A percentile compares a stretch with the other conserved stretches of the same genome.
These are phyloP conservation scores for Microdon myrmicae DNA, from an alignment of 2,888 invertebrate species.

Conservation along the genomic window DNA sequence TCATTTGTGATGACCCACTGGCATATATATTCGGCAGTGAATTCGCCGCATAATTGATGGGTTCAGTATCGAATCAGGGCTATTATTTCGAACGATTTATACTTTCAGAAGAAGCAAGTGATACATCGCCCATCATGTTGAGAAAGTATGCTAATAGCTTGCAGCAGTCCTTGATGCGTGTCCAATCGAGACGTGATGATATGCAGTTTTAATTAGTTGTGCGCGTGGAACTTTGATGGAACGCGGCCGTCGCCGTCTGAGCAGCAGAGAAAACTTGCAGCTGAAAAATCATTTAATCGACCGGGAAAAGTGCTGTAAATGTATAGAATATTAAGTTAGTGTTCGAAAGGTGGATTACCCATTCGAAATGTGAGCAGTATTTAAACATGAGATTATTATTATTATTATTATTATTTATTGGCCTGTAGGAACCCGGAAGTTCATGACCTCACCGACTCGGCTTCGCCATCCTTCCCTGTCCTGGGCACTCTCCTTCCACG, in stretches of 20 bases:
- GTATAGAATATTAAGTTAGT: no score
- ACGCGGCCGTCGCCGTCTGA: constrained; percentile 20
- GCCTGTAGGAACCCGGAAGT: no score
- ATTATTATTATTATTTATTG: no score
- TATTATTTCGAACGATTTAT: constrained; percentile 24
- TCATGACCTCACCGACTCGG: no score
- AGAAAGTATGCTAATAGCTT: constrained; percentile 38
- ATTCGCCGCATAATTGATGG: constrained; percentile 30
- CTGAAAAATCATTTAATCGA: constrained; percentile 41
- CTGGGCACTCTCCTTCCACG: no score
- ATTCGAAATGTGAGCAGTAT: no score
- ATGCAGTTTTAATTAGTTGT: constrained; percentile 26
- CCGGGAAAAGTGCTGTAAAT: constrained; percentile 38
- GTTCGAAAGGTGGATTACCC: no score
- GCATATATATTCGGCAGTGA: constrained; percentile 26
- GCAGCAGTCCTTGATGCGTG: constrained; percentile 28
- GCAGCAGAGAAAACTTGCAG: constrained; percentile 39
- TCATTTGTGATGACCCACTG: constrained; percentile 45
- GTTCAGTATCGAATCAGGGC: constrained; percentile 20
- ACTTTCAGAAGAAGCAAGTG: constrained; percentile 4
- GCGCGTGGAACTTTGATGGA: constrained; percentile 27
- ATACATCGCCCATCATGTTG: not conserved
- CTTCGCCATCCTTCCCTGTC: no score
- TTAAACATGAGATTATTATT: no score
- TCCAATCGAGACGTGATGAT: constrained; percentile 23